Evolutionary conservation across 1,140 invertebrate genomes (phyloP), one percentile per base, ranked within the genome.

Genomic region (Paramacrobiotus metropolitanus): DNA sequence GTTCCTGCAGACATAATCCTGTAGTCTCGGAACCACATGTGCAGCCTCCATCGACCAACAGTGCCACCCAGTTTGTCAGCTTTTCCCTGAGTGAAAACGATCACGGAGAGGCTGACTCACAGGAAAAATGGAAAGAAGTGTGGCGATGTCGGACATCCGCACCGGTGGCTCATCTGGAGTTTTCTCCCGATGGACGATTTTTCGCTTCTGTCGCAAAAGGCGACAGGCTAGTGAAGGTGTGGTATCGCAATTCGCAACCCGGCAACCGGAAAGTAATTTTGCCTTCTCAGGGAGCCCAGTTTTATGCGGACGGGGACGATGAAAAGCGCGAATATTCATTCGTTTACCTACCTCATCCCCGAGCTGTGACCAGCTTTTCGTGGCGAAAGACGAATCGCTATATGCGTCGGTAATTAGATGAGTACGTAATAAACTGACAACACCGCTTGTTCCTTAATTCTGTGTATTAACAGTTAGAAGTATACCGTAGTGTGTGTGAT

Each of bases 331-430:
- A 86, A 71, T 92, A 84, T 72, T 85, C 86, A 44, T 97, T 93
- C 75, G 86, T 96, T 9, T 96, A 96, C 70, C 84, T 97, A 60
- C 87, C 89, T 44, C 93, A 97, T 77, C 93, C 92, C 15, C 77
- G 88, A 60, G 87, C 91, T 45, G 87, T 97, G 9, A 95, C 89
- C 45, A 88, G 93, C 67, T 79, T 97, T 62, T 90, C 89, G 59
- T 97, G 93, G 93, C 78, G 93, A 63, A 90, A 90, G 73, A 95
- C 91, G 31, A 95, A 90, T 77, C 95, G 95, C 77, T 96, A 94
- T 69, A 95, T 96, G 89, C 91, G 91, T 63, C 91, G 89, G 87
- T 91, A 78, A n/a, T n/a, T n/a, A n/a, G n/a, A n/a, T n/a, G n/a
- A n/a, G n/a, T n/a, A n/a, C n/a, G n/a, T n/a, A n/a, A n/a, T n/a